Base-by-base conservation (phyloP, 92 coral and sea anemone species). In the Parazoanthus darwini region DNA sequence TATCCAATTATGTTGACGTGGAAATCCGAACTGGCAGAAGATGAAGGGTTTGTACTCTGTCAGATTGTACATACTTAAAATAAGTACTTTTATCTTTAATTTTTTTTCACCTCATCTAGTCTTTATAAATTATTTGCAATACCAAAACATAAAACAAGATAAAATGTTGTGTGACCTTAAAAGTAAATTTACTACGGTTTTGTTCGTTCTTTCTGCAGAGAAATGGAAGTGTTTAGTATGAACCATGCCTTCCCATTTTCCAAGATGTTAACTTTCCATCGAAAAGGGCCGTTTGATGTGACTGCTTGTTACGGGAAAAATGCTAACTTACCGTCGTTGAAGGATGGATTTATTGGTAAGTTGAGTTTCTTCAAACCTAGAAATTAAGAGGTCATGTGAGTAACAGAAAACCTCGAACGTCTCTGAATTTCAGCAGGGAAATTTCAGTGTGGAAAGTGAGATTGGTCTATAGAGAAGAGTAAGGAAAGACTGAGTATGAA, bases 231-330 rank as follows among this genome's bases (percentile, higher is more conserved):
- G 48, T 97, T 93, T 86, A 92, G 91, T 63, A 89, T 82, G 66
- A 93, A 93, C 84, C 98, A 95, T 82, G 37, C 83, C 82, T 97
- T 92, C 88, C 99, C 99, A 36, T 95, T 95, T 91, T 93, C 95
- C 78, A 97, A 97, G 92, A 94, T 95, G 94, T 91, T 97, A 88
- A 95, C 99, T 68, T 97, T 97, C 72, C 92, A 93, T 84, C 95
- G 99, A 78, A 97, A 92, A 92, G 97, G 93, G 86, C 95, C 97
- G 23, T 97, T 97, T 90, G 97, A 88, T 79, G 89, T 97, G 74
- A 94, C 91, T 82, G 98, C 98, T 36, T 88, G 87, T 77, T 95
- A 95, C 79, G 86, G 88, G 22, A 89, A 86, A 82, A 74, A 70
- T 46, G 88, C 85, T 63, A 74, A 83, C 42, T 79, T 93, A 5